Evolutionary conservation across 2,888 invertebrate genomes (phyloP).

Genomic region (Chloromyia formosa): DNA sequence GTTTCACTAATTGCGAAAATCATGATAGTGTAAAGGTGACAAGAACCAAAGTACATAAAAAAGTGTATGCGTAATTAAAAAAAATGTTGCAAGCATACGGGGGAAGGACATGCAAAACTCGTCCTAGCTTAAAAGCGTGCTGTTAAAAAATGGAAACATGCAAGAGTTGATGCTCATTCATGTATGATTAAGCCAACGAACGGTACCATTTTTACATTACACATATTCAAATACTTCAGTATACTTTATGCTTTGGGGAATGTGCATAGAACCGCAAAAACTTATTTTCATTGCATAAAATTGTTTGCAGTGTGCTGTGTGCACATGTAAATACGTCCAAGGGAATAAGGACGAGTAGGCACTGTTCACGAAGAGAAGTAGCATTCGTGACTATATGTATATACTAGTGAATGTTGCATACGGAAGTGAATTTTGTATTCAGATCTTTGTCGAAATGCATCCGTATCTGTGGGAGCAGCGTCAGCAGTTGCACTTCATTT

Average conservation of each 20-base stretch:
- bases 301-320: constrained; percentile 25
- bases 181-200: constrained; percentile 43
- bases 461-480: too few relatives aligned
- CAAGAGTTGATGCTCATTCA: constrained; percentile 42
- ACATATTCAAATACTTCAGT: constrained; percentile 38
- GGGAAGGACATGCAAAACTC: too few relatives aligned
- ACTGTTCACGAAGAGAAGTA: neutral
- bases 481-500: too few relatives aligned
- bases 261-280: constrained; percentile 39
- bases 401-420: too few relatives aligned
- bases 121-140: too few relatives aligned
- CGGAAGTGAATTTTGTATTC: too few relatives aligned
- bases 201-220: constrained; percentile 39
- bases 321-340: neutral
- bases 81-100: too few relatives aligned
- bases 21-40: too few relatives aligned
- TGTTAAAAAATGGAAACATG: constrained; percentile 39
- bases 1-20: too few relatives aligned
- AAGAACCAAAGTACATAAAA: too few relatives aligned
- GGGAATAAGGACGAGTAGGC: neutral
- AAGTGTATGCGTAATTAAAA: too few relatives aligned
- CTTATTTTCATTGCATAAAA: constrained; percentile 44
- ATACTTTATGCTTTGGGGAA: constrained; percentile 40
- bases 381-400: neutral
- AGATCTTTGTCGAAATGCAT: too few relatives aligned